phyloP scores from a whole-genome alignment of 1,140 invertebrate genomes.

The Diploscapter pachys region DNA sequence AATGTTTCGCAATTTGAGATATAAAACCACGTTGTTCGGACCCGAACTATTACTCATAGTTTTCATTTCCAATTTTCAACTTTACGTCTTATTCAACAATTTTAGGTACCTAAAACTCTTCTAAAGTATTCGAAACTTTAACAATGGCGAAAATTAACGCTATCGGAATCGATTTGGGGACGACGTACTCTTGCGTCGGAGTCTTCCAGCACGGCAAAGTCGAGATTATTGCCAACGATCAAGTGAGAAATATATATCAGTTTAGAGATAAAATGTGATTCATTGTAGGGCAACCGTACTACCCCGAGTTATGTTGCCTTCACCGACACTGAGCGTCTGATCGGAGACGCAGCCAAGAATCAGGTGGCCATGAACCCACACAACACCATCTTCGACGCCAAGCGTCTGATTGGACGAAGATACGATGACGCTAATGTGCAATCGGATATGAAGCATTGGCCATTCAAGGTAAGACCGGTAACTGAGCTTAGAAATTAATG shows the following conservation, averaged over 20 bases:
- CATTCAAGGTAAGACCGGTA: constrained; percentile 62
- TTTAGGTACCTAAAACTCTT: not conserved
- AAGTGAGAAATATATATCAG: not conserved
- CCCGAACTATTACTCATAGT: not conserved
- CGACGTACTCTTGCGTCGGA: no score
- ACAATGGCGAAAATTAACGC: not conserved
- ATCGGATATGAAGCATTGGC: constrained; percentile 85
- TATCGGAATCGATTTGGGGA: not conserved
- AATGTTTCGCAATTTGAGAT: not conserved
- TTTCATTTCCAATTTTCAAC: not conserved
- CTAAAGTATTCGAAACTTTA: no score
- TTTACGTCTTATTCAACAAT: not conserved
- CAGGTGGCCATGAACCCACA: constrained; percentile 78
- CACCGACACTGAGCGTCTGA: constrained; percentile 90
- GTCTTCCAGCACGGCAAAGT: no score
- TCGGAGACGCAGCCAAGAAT: constrained; percentile 94
- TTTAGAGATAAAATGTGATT: not conserved
- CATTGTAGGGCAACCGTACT: constrained; percentile 76
- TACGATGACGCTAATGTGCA: constrained; percentile 85
- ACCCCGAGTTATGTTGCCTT: constrained; percentile 96
- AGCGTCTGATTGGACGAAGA: constrained; percentile 83
- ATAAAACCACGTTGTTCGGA: not conserved
- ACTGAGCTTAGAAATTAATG: constrained; percentile 58
- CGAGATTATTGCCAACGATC: not conserved
- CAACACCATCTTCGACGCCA: constrained; percentile 70